These are phyloP conservation scores for Hemitrygon akajei DNA, from an alignment of 2,797 vertebrate genomes.

Conservation along the genomic window DNA sequence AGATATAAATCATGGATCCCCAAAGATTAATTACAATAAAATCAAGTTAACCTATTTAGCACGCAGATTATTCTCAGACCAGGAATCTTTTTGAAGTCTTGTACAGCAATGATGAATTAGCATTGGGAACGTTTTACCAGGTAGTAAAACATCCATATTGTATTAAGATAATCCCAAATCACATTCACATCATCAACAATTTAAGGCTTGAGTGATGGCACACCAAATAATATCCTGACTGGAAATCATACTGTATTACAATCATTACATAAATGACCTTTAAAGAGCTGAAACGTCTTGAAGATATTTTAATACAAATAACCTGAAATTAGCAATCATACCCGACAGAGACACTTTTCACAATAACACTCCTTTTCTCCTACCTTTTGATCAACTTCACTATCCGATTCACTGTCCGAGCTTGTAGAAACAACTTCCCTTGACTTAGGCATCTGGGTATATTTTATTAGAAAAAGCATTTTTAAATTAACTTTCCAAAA, in stretches of 20 bases:
- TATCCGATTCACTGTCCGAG: slow-evolving; percentile 89
- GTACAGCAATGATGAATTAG: neutral
- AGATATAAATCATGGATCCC: neutral
- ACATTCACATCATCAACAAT: neutral
- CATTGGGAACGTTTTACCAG: neutral
- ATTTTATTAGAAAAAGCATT: slow-evolving; percentile 50
- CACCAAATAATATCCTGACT: neutral
- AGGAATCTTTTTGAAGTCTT: neutral
- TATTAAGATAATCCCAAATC: neutral
- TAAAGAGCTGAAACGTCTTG: neutral
- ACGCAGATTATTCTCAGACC: neutral
- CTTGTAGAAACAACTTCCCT: slow-evolving; percentile 91
- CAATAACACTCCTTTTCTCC: slow-evolving; percentile 36
- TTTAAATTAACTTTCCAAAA: neutral
- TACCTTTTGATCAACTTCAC: slow-evolving; percentile 91
- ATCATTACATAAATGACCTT: no score
- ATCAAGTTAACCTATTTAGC: neutral
- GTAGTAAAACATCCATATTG: neutral
- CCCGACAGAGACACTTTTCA: neutral
- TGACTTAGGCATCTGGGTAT: slow-evolving; percentile 79
- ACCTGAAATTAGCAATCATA: neutral
- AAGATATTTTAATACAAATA: neutral
- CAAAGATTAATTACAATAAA: neutral
- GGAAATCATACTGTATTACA: neutral
- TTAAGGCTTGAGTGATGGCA: neutral